Evolutionary conservation across 2,797 vertebrate species (phyloP).

Genomic region (Pyrrhura leucotis): DNA sequence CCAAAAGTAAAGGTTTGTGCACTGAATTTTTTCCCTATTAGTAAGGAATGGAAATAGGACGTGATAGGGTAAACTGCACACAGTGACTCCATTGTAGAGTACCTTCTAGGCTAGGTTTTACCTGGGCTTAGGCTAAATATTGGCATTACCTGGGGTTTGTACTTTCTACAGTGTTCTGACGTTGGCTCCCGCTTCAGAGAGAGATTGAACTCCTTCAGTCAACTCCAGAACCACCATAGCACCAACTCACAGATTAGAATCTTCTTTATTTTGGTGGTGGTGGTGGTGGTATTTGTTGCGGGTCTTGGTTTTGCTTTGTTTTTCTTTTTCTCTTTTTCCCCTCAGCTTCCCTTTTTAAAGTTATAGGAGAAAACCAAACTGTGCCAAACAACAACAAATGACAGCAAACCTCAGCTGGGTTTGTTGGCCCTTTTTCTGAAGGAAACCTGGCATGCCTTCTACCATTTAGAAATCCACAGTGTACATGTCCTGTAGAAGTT

Average conservation of each 20-base stretch:
- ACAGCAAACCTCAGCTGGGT: neutral
- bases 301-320: neutral
- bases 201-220: neutral
- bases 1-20: neutral
- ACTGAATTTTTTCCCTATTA: neutral
- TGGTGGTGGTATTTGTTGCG: neutral
- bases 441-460: neutral
- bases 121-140: neutral
- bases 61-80: neutral
- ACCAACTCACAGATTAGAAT: neutral
- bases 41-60: neutral
- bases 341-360: neutral
- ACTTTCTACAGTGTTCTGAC: neutral
- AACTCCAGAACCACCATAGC: neutral
- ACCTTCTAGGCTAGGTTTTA: neutral
- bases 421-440: neutral
- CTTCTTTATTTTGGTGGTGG: neutral
- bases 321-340: rapidly evolving
- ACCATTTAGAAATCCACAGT: neutral
- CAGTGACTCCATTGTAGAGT: neutral
- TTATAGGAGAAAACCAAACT: neutral
- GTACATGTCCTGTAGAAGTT: neutral
- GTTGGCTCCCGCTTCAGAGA: neutral
- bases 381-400: neutral
- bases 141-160: neutral